Evolutionary conservation across 2,888 invertebrate species (phyloP).

Genomic region (Smittia aterrima): DNA sequence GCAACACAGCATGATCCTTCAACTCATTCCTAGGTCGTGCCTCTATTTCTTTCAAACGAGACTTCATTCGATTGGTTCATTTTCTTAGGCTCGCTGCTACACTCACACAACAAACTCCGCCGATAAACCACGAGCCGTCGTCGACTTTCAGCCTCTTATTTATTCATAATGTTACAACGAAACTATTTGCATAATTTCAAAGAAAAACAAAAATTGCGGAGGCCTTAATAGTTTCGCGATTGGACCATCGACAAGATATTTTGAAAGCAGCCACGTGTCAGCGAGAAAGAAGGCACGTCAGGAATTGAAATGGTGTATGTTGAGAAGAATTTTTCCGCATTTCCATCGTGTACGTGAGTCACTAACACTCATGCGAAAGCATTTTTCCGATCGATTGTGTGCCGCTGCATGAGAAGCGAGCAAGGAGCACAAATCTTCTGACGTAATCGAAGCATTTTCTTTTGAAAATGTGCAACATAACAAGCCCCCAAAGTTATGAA

Average conservation of each 20-base stretch:
- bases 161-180: not conserved
- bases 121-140: not conserved
- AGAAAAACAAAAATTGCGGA: not conserved
- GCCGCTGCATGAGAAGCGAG: constrained; percentile 12
- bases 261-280: constrained; percentile 8
- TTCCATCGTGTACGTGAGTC: not conserved
- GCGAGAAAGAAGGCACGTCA: not conserved
- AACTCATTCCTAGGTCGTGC: constrained; percentile 22
- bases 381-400: constrained; percentile 31
- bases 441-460: constrained; percentile 19
- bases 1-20: not conserved
- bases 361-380: not conserved
- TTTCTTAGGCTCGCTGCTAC: constrained; percentile 21
- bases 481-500: not conserved
- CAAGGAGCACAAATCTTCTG: constrained; percentile 35
- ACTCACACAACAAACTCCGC: constrained; percentile 1
- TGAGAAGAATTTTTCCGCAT: constrained; percentile 3
- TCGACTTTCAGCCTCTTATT: not conserved
- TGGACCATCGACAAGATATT: not conserved
- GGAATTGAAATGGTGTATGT: not conserved
- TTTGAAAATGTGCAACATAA: not conserved
- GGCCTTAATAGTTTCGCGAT: too few relatives aligned
- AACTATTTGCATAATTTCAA: not conserved
- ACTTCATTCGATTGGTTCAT: constrained; percentile 29
- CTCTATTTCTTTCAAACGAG: constrained; percentile 9